Percentiles rank a stretch among this genome's conserved stretches.
Evolutionary conservation across 2,888 invertebrate genomes (phyloP).

Genomic region (Lithophane ornitopus): DNA sequence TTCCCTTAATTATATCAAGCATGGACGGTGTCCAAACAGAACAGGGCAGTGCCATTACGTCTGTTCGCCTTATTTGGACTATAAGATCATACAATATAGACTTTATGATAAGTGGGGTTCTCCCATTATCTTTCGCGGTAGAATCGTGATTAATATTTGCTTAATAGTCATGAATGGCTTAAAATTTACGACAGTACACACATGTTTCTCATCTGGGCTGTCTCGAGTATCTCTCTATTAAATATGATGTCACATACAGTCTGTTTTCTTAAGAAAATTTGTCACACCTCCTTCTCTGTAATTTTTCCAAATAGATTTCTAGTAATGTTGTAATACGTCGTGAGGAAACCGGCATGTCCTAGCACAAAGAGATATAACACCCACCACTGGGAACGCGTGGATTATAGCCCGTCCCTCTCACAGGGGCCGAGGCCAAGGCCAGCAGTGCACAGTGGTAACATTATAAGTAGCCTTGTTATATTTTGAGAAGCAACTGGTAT

Average conservation of each 20-base stretch:
- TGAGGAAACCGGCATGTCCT: neutral
- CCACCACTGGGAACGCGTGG: neutral
- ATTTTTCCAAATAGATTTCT: neutral
- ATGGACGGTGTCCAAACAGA: neutral
- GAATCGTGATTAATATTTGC: constrained; percentile 25
- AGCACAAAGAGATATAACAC: too few species aligned
- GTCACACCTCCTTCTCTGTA: neutral
- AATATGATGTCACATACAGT: constrained; percentile 20
- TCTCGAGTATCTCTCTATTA: constrained; percentile 3
- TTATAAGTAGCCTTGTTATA: neutral
- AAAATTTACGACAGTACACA: constrained; percentile 16
- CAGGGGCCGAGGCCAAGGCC: too few species aligned
- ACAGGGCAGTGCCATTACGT: neutral
- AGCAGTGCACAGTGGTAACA: neutral
- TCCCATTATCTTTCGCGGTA: constrained; percentile 36
- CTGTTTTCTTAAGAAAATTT: constrained; percentile 11
- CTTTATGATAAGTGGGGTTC: constrained; percentile 27
- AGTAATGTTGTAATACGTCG: neutral
- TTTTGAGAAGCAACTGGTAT: neutral
- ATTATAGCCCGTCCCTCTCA: too few species aligned
- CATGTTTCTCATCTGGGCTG: constrained; percentile 35
- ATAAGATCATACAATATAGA: neutral
- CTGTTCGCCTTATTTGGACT: neutral
- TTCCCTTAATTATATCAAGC: neutral
- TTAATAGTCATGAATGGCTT: constrained; percentile 17